Percentiles rank a stretch among this genome's conserved stretches.
These are phyloP conservation scores for Nyleta sp. DNA, from an alignment of 2,888 invertebrate genomes.

Conservation along the genomic window DNA sequence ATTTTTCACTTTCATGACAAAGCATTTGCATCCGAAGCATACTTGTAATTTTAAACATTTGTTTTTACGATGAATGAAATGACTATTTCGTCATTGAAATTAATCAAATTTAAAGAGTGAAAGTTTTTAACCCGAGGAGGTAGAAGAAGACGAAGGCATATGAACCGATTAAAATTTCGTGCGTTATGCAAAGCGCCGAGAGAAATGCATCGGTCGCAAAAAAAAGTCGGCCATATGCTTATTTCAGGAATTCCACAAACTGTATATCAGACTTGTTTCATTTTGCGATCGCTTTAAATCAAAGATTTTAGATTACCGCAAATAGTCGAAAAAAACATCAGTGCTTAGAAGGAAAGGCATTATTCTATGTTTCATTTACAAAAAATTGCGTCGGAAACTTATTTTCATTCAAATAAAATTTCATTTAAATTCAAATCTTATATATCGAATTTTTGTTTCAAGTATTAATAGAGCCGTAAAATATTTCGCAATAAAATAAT, in stretches of 20 bases:
- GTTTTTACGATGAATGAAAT: constrained; percentile 14
- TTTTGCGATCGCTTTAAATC: neutral
- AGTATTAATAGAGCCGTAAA: too few relatives aligned
- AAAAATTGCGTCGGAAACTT: too few relatives aligned
- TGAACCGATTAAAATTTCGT: constrained; percentile 14
- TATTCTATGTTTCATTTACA: too few relatives aligned
- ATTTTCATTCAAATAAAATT: too few relatives aligned
- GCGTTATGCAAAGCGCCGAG: constrained; percentile 17
- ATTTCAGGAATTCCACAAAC: constrained; percentile 27
- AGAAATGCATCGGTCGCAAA: constrained; percentile 36
- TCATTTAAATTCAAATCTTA: too few relatives aligned
- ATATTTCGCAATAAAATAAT: too few relatives aligned
- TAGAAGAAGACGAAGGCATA: neutral
- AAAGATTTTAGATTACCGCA: constrained; percentile 1
- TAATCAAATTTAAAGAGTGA: constrained; percentile 28
- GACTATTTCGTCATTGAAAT: constrained; percentile 9
- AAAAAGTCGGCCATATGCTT: constrained; percentile 32
- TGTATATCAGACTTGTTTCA: constrained; percentile 5
- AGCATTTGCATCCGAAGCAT: neutral
- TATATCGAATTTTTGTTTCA: too few relatives aligned
- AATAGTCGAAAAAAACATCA: too few relatives aligned
- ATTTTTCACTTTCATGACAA: neutral
- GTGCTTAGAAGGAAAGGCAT: too few relatives aligned
- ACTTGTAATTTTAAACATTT: neutral
- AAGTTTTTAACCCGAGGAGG: constrained; percentile 17